phyloP scores from a whole-genome alignment of 2,113 vertebrate genomes.

The Odontesthes bonariensis region DNA sequence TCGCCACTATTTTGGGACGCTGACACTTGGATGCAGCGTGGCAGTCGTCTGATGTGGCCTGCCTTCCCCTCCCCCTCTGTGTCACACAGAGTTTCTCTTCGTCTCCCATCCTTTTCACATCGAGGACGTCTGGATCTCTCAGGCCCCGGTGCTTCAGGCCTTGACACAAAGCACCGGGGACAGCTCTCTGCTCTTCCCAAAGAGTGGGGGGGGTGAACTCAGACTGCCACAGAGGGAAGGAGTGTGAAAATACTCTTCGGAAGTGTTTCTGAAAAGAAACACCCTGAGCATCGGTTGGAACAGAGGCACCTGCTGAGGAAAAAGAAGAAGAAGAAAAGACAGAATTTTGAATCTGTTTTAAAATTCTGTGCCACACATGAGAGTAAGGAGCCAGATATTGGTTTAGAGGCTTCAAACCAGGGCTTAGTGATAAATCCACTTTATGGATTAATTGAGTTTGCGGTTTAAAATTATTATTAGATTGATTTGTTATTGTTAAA shows the following conservation, averaged over 20 bases:
- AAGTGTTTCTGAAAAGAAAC: constrained; percentile 54
- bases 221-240: constrained; percentile 17
- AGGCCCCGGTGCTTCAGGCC: constrained; percentile 33
- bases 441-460: too few relatives aligned
- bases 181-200: constrained; percentile 62
- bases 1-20: constrained; percentile 72
- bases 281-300: neutral
- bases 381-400: too few relatives aligned
- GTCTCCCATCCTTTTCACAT: constrained; percentile 44
- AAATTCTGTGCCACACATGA: too few relatives aligned
- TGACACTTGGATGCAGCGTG: constrained; percentile 71
- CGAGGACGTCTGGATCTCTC: constrained; percentile 60
- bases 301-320: neutral
- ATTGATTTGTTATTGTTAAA: too few relatives aligned
- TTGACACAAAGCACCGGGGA: constrained; percentile 72
- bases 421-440: too few relatives aligned
- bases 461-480: too few relatives aligned
- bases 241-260: constrained; percentile 39
- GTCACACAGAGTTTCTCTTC: constrained; percentile 57
- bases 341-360: too few relatives aligned
- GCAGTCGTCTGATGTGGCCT: constrained; percentile 65
- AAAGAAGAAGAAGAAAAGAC: neutral
- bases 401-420: too few relatives aligned
- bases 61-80: constrained; percentile 19
- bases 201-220: constrained; percentile 42